These are phyloP conservation scores for Urophycis tenuis DNA, from an alignment of 2,797 vertebrate genomes.

Conservation along the genomic window DNA sequence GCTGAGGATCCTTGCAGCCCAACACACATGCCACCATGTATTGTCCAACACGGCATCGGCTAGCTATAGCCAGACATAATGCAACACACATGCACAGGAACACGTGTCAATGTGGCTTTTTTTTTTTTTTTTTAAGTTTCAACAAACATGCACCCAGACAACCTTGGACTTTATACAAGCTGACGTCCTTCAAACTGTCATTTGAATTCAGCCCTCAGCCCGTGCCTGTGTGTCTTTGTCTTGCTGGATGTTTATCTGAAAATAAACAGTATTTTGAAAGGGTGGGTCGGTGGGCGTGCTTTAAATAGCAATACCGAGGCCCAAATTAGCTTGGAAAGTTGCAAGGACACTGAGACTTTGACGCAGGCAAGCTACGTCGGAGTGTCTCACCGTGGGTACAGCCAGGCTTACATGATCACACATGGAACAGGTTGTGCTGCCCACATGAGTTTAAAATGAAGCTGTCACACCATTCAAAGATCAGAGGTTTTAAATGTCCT, in stretches of 20 bases:
- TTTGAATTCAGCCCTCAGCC: not conserved
- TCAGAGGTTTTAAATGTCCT: not conserved
- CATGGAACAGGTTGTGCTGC: not conserved
- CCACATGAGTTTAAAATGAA: not conserved
- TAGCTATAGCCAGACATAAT: not conserved
- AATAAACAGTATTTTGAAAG: not conserved
- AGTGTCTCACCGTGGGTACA: not conserved
- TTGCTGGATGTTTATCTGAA: not conserved
- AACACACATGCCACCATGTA: not conserved
- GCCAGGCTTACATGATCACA: too few species aligned
- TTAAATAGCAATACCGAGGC: slow-evolving; percentile 51
- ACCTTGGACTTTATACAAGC: slow-evolving; percentile 27
- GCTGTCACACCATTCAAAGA: not conserved
- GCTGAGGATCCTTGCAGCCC: not conserved
- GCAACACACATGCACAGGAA: not conserved
- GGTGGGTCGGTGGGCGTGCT: slow-evolving; percentile 18
- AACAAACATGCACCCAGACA: not conserved
- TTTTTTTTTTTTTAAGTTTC: not conserved
- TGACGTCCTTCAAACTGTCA: not conserved
- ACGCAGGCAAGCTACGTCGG: not conserved
- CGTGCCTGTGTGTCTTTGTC: slow-evolving; percentile 13
- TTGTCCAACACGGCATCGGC: not conserved
- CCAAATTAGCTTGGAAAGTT: slow-evolving; percentile 29
- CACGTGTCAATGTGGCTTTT: not conserved
- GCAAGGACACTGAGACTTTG: not conserved